These are phyloP conservation scores for Lindbergichthys nudifrons DNA, from an alignment of 2,797 vertebrate species.

Conservation along the genomic window DNA sequence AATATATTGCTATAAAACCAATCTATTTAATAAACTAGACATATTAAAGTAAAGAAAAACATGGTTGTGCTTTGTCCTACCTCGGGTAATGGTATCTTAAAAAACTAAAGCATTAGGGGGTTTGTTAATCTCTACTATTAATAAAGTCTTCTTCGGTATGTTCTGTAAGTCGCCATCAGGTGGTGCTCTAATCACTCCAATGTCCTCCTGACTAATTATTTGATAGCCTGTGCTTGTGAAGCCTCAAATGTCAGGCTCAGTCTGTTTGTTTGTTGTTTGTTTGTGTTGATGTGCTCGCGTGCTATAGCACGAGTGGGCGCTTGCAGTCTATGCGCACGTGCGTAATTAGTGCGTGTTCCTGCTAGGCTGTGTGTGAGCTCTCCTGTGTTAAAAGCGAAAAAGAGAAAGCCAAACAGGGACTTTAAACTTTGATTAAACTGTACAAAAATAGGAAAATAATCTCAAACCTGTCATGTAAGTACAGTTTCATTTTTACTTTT, in stretches of 20 bases:
- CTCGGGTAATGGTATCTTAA: no score
- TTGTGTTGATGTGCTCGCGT: not conserved
- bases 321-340: conserved; percentile 23
- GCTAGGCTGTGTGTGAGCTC: not conserved
- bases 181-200: conserved; percentile 53
- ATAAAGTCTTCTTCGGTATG: not conserved
- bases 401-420: not conserved
- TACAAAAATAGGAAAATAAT: not conserved
- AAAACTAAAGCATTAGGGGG: no score
- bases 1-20: no score
- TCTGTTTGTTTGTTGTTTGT: not conserved
- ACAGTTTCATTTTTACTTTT: conserved; percentile 1
- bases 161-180: conserved; percentile 45
- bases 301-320: not conserved
- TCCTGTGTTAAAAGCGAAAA: not conserved
- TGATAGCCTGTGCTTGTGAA: not conserved
- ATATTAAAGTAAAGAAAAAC: no score
- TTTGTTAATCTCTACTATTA: no score
- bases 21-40: no score
- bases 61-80: no score
- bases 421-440: conserved; percentile 13
- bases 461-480: not conserved
- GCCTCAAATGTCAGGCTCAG: conserved; percentile 25
- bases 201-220: not conserved
- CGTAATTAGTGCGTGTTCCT: not conserved